phyloP scores from a whole-genome alignment of 1,140 invertebrate species.

The Drosophila nasuta region DNA sequence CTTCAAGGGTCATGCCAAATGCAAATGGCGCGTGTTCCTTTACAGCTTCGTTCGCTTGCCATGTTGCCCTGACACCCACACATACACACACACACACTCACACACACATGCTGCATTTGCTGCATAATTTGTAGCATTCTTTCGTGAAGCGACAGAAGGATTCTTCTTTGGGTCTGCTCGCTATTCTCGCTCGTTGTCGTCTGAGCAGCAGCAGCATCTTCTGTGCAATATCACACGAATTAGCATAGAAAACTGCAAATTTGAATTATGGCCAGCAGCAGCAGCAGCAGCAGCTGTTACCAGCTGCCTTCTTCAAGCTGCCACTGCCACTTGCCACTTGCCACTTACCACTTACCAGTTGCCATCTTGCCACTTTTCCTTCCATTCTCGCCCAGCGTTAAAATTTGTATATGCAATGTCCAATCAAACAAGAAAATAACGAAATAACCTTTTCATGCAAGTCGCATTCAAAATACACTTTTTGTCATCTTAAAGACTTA shows the following conservation, averaged over 20 bases:
- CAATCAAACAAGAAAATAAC: conserved; percentile 14
- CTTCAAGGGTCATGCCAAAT: conserved; percentile 73
- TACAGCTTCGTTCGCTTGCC: conserved; percentile 23
- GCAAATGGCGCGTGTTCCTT: conserved; percentile 69
- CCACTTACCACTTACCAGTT: conserved; percentile 15
- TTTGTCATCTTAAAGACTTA: neutral
- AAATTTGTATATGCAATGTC: conserved; percentile 26
- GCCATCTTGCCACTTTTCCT: neutral
- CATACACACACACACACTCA: neutral
- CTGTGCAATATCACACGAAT: conserved; percentile 69
- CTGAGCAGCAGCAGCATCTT: conserved; percentile 47
- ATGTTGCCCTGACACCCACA: conserved; percentile 21
- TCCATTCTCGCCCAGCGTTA: neutral
- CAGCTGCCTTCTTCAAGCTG: conserved; percentile 7
- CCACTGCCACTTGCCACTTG: conserved; percentile 10
- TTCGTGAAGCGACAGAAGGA: conserved; percentile 42
- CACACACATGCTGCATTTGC: conserved; percentile 22
- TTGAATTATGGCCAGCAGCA: conserved; percentile 75
- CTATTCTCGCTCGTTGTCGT: conserved; percentile 2
- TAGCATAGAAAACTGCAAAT: conserved; percentile 84
- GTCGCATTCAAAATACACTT: conserved; percentile 2
- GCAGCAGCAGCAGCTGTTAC: conserved; percentile 38
- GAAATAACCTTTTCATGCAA: neutral
- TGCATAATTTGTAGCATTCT: conserved; percentile 69
- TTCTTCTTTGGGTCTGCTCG: neutral